Evolutionary conservation across 1,140 invertebrate genomes (phyloP).

Genomic region (Eupeodes corollae): DNA sequence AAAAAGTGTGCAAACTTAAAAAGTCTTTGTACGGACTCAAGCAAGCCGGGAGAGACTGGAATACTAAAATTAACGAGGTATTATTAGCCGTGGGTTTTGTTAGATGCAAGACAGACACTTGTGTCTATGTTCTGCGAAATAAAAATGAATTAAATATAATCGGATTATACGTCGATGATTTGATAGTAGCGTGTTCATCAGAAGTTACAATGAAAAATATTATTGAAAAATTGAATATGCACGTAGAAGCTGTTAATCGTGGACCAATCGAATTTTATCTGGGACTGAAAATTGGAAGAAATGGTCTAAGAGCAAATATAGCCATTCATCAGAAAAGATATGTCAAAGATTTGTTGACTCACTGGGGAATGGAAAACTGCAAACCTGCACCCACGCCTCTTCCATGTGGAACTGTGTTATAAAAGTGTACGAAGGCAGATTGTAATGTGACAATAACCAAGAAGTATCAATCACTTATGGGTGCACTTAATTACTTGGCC

Average conservation of each 20-base stretch:
- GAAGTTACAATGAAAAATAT: conserved; percentile 7
- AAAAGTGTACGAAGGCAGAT: no score
- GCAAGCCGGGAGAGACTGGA: no score
- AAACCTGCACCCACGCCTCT: no score
- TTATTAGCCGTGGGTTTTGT: conserved; percentile 9
- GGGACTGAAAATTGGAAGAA: conserved; percentile 20
- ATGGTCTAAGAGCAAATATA: background rate
- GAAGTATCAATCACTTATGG: no score
- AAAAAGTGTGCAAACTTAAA: no score
- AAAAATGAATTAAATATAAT: background rate
- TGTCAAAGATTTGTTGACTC: conserved; percentile 1
- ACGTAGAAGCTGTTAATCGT: conserved; percentile 5
- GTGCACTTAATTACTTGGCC: no score
- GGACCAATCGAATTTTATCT: conserved; percentile 17
- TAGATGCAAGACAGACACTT: conserved; percentile 11
- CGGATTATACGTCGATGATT: conserved; percentile 5
- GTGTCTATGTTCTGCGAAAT: background rate
- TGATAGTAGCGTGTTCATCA: no score
- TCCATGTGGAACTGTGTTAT: no score
- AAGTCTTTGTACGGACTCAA: no score
- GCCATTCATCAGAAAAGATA: background rate
- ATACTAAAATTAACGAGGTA: no score
- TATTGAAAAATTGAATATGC: background rate
- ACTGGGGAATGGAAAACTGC: background rate
- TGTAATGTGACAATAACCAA: background rate